Evolutionary conservation across 2,888 invertebrate genomes (phyloP), one percentile per base, ranked within the genome.

Genomic region (Mimas tiliae): DNA sequence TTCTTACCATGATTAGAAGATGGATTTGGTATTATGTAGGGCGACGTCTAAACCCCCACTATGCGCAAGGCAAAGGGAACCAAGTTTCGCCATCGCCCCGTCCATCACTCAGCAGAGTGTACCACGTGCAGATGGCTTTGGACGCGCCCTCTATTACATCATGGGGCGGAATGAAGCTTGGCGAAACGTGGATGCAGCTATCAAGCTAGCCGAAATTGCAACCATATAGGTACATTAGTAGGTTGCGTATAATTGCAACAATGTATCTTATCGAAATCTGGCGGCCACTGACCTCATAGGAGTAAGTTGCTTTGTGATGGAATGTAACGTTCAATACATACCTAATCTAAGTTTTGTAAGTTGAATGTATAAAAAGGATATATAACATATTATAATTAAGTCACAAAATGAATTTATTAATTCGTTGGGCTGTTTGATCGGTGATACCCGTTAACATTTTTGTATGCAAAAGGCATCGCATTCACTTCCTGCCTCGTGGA

Each of bases 391-490:
- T 14, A 51, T 14, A 45, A 11, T 12, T 45, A 9, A 45, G 11
- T 14, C 12, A 14, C 42, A 45, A 8, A 16, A 38, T 38, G n/a
- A 6, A 53, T 55, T 34, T 33, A 38, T 55, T 55, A 12, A 55
- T 55, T 16, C 55, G 34, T 34, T 8, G 34, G 55, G 6, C 9
- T 3, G 12, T 42, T 58, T 58, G 16, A 42, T 19, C 58, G 42
- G 16, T 16, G 42, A 19, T 58, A 38, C 38, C 58, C 38, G 21
- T 42, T n/a, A 27, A 51, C 14, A 14, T 64, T 64, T 64, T 55
- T 42, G 38, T 58, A 42, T 58, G 58, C 55, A 19, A 58, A 42
- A 7, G 19, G 58, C 42, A 58, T 58, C 38, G 58, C 42, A 9
- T 38, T 42, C 58, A 42, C 58, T 19, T 58, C 42, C 38, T 19